Evolutionary conservation across 2,113 vertebrate species (phyloP).

Genomic region (Agapornis roseicollis): DNA sequence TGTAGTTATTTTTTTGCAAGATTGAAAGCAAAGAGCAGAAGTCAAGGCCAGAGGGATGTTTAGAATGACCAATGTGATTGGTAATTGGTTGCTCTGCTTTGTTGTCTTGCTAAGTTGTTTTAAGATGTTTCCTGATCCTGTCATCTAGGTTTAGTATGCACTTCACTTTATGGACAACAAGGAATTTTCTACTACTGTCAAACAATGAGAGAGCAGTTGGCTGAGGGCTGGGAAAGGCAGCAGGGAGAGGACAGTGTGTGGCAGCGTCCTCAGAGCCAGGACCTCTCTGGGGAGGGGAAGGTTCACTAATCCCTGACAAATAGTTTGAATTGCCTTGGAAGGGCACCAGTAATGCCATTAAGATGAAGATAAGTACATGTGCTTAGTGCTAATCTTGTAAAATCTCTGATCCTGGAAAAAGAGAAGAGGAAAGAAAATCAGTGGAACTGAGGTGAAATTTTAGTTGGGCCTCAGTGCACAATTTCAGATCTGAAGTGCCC

Average conservation of each 20-base stretch:
- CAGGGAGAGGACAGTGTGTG: accelerated
- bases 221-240: background rate
- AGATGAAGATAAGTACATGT: background rate
- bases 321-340: background rate
- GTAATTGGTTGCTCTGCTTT: background rate
- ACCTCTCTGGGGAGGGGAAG: background rate
- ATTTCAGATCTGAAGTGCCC: background rate
- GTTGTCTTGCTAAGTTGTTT: slow-evolving; percentile 33
- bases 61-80: background rate
- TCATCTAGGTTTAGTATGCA: background rate
- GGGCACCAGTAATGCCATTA: background rate
- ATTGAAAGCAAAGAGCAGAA: slow-evolving; percentile 10
- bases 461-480: background rate
- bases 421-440: background rate
- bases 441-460: background rate
- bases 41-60: background rate
- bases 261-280: background rate
- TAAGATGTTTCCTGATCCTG: background rate
- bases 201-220: slow-evolving; percentile 17
- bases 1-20: background rate
- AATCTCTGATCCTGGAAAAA: background rate
- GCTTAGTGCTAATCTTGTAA: background rate
- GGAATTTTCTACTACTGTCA: slow-evolving; percentile 35
- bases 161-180: background rate
- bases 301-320: background rate